Evolutionary conservation across 2,888 invertebrate species (phyloP).

Genomic region (Tridacna crocea): DNA sequence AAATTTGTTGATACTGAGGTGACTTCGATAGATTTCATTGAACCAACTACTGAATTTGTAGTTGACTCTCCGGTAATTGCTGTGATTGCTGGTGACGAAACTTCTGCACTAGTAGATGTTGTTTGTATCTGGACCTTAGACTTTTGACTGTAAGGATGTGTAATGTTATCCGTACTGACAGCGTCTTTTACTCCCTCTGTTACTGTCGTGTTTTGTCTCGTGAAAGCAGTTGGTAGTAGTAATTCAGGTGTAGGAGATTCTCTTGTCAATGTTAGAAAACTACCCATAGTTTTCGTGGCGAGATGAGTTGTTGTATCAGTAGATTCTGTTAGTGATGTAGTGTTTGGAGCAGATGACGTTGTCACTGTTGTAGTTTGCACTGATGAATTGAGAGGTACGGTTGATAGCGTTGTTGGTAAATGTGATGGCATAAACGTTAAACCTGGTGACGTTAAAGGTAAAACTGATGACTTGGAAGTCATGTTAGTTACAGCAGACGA

Average conservation of each 20-base stretch:
- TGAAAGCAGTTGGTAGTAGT: not conserved
- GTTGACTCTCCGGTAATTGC: not conserved
- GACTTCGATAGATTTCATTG: not conserved
- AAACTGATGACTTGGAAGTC: not conserved
- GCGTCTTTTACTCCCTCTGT: not conserved
- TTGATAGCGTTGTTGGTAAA: not conserved
- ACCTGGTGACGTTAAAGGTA: not conserved
- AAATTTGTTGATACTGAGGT: not conserved
- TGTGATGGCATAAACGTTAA: not conserved
- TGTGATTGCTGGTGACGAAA: no score
- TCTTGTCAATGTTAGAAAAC: not conserved
- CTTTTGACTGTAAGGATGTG: no score
- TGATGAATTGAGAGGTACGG: not conserved
- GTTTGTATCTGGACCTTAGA: no score
- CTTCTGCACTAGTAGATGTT: no score
- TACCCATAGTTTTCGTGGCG: not conserved
- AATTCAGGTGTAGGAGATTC: not conserved
- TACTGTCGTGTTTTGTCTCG: not conserved
- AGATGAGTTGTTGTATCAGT: not conserved
- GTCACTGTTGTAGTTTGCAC: not conserved
- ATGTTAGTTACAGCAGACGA: constrained; percentile 7
- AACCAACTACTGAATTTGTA: not conserved
- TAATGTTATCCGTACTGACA: not conserved
- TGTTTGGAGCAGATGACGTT: not conserved
- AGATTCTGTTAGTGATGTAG: not conserved